Evolutionary conservation across 2,888 invertebrate species (phyloP), one percentile per base, ranked within the genome.

Genomic region (Rhagonycha fulva): DNA sequence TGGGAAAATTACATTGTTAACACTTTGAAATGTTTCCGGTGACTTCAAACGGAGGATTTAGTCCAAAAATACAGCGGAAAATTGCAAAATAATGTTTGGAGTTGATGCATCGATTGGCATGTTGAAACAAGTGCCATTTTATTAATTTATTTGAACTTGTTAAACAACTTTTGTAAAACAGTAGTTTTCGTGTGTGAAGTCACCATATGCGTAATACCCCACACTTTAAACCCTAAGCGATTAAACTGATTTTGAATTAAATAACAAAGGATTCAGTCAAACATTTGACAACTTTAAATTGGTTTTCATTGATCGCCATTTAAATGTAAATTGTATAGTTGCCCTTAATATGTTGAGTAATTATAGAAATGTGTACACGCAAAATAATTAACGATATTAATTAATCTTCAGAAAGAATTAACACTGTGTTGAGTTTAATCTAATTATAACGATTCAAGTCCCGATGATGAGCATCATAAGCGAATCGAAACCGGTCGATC

Each of bases 261-360:
- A 86, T 85, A 85, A 88, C 88, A 88, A 87, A 87, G 87, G 87
- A 86, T 83, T 83, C 87, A 85, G 84, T 87, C 87, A 87, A 86
- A 87, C 88, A 87, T 85, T 87, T 88, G 88, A 88, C 88, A 88
- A 87, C 85, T 88, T 87, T 87, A 88, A 88, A 87, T 88, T 87
- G 87, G 86, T 87, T 88, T 88, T 84, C 85, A 85, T 83, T 84
- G 85, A 86, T 86, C 87, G 85, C 86, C 84, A 87, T 88, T 87
- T 87, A 88, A 87, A 88, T 88, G 88, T 85, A 87, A 88, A 88
- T 88, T 83, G 84, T 84, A 84, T 83, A 87, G 87, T 87, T 86
- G 86, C 86, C 86, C 86, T 87, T 86, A 87, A 88, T 87, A 87
- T 87, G 87, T 88, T 86, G 87, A 86, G 85, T 86, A 87, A 87